phyloP scores from a whole-genome alignment of 2,888 invertebrate species.

The Drosophila austrosaltans region DNA sequence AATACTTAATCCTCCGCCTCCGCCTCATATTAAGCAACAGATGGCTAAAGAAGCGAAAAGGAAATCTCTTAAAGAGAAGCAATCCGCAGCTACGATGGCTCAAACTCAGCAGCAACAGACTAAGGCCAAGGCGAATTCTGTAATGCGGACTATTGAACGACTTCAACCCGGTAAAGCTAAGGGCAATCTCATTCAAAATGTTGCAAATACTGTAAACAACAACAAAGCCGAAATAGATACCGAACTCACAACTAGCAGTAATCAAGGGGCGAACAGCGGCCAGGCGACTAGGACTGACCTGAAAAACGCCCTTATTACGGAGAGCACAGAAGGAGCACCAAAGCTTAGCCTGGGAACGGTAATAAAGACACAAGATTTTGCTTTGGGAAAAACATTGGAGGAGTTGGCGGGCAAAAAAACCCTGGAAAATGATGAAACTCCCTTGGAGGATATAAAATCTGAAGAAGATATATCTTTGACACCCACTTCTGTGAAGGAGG shows the following conservation, averaged over 20 bases:
- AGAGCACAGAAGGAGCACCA: constrained; percentile 88
- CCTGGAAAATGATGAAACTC: constrained; percentile 45
- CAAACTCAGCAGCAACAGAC: constrained; percentile 83
- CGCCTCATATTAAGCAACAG: constrained; percentile 82
- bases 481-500: constrained; percentile 40
- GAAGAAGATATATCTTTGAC: constrained; percentile 23
- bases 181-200: constrained; percentile 91
- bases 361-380: constrained; percentile 88
- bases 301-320: constrained; percentile 85
- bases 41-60: constrained; percentile 83
- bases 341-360: constrained; percentile 94
- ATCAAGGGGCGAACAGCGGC: background rate
- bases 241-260: constrained; percentile 51
- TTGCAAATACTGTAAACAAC: constrained; percentile 84
- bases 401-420: constrained; percentile 79
- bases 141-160: constrained; percentile 92
- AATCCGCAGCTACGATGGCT: constrained; percentile 75
- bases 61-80: constrained; percentile 83
- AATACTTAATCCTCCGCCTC: constrained; percentile 82
- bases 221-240: constrained; percentile 84
- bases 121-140: constrained; percentile 85
- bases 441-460: constrained; percentile 41
- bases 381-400: constrained; percentile 86
- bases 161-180: constrained; percentile 94
- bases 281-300: constrained; percentile 85